Evolutionary conservation across 2,888 invertebrate genomes (phyloP), one percentile per base, ranked within the genome.

Genomic region (Chaetogeoica ovagalla): DNA sequence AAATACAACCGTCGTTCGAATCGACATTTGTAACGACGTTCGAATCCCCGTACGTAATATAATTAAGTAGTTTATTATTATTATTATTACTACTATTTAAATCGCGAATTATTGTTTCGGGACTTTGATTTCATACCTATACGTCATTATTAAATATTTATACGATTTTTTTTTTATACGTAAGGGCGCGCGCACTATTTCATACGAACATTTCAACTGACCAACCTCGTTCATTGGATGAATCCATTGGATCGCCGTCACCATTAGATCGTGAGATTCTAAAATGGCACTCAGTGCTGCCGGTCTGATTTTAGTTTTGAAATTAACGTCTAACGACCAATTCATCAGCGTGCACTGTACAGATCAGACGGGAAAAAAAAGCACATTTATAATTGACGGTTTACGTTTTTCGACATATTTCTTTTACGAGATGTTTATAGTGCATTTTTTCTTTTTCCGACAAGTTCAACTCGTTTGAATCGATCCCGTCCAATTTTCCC

Each of bases 211-310:
- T 48, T 11, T 48, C 8, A 60, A 15, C 65, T n/a, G 2, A 75
- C 73, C 73, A 79, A 84, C 84, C 82, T 82, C 68, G 13, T 74
- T 63, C 75, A 82, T 81, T 13, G 84, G 83, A 81, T 82, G 82
- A 37, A 84, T 39, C 87, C 87, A 87, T 55, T 84, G 84, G 52
- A 87, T 85, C 4, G 83, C 83, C 6, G 85, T 84, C 30, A 87
- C 84, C 60, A 84, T 82, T 6, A 82, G 62, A 0, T 66, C 81
- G 71, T 86, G 86, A 11, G 86, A 85, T n/a, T 84, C 83, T 13
- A 83, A 69, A 6, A 82, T 82, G 55, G 84, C 83, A 3, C 85
- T 85, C 30, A 84, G 68, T 17, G 84, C 83, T 21, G 83, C 82
- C 23, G 83, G 82, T n/a, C 55, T 74, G 30, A 84, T 82, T 71